These are phyloP conservation scores for Phalera bucephala DNA, from an alignment of 2,888 invertebrate species.

Conservation along the genomic window DNA sequence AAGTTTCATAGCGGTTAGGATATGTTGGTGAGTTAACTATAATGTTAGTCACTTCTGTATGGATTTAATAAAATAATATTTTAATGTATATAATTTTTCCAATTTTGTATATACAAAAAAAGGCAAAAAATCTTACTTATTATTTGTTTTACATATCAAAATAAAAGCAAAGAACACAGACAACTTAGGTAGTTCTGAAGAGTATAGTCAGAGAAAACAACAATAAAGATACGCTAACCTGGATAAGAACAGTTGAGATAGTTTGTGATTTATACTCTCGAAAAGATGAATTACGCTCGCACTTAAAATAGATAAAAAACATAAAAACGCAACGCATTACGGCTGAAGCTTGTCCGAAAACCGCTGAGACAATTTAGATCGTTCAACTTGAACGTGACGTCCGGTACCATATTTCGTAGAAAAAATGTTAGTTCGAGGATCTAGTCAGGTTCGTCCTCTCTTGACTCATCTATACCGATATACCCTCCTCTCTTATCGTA, in stretches of 20 bases:
- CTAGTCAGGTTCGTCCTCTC: conserved; percentile 48
- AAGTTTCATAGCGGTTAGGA: no score
- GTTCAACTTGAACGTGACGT: conserved; percentile 75
- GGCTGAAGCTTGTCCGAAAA: conserved; percentile 39
- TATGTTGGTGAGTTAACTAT: no score
- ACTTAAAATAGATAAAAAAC: conserved; percentile 14
- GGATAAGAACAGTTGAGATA: neutral
- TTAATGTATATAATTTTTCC: no score
- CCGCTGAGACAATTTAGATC: conserved; percentile 60
- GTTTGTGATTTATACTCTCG: neutral
- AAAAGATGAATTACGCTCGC: neutral
- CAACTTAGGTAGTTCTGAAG: no score
- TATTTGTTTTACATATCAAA: no score
- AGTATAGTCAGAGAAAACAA: no score
- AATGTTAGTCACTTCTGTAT: no score
- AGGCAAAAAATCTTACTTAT: no score
- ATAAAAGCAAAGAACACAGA: no score
- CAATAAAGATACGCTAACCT: no score
- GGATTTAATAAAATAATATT: no score
- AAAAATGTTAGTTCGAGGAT: conserved; percentile 49
- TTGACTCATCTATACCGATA: conserved; percentile 48
- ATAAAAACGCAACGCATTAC: conserved; percentile 25
- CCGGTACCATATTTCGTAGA: conserved; percentile 52
- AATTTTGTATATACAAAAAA: no score
- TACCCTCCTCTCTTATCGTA: conserved; percentile 52